Evolutionary conservation across 2,888 invertebrate genomes (phyloP).

Genomic region (Tineola bisselliella): DNA sequence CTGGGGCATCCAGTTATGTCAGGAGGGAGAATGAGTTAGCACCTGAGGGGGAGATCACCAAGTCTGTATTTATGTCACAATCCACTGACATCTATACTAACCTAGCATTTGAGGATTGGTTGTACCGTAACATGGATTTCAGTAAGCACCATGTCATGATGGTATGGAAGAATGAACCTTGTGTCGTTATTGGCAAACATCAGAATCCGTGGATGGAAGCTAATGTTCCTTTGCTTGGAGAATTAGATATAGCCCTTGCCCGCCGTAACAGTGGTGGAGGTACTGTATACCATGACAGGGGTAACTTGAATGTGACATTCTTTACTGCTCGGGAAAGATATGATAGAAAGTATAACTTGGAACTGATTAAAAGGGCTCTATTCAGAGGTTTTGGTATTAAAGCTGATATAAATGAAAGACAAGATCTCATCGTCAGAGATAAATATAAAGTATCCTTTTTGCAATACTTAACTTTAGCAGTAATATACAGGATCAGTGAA

Average conservation of each 20-base stretch:
- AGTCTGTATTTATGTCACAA: constrained; percentile 92
- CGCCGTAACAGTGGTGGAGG: constrained; percentile 96
- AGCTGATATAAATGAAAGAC: constrained; percentile 79
- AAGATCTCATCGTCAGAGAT: constrained; percentile 86
- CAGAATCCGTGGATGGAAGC: constrained; percentile 97
- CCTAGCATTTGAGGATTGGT: constrained; percentile 95
- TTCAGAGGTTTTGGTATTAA: constrained; percentile 84
- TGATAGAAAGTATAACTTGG: constrained; percentile 87
- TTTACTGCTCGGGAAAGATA: constrained; percentile 86
- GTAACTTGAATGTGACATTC: constrained; percentile 93
- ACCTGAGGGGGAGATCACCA: constrained; percentile 70
- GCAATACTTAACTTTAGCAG: not conserved
- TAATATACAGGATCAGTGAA: too few species aligned
- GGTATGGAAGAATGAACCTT: constrained; percentile 93
- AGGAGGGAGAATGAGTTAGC: constrained; percentile 34
- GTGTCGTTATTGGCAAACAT: constrained; percentile 95
- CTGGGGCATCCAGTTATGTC: constrained; percentile 31
- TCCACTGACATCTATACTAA: constrained; percentile 92
- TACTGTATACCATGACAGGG: constrained; percentile 94
- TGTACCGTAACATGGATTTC: constrained; percentile 89
- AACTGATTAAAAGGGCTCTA: constrained; percentile 84
- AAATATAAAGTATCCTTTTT: constrained; percentile 73
- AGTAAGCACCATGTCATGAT: constrained; percentile 84
- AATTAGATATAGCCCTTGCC: constrained; percentile 78
- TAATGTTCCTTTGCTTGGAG: constrained; percentile 74